Evolutionary conservation across 2,888 invertebrate species (phyloP).

Genomic region (Stratiomys singularior): DNA sequence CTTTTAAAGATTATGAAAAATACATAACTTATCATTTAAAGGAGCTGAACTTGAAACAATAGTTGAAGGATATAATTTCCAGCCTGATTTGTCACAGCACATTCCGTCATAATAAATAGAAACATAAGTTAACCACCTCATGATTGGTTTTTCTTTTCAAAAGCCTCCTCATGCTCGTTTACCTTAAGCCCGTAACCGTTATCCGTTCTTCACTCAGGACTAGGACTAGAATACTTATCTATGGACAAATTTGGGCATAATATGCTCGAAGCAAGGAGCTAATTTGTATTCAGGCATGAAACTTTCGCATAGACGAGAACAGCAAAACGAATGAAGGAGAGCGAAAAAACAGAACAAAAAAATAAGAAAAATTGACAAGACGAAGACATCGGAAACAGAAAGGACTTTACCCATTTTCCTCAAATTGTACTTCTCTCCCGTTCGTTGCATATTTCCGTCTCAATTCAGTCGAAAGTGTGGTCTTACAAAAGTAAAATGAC

Average conservation of each 20-base stretch:
- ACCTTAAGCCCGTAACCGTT: not conserved
- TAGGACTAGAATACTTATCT: conserved; percentile 42
- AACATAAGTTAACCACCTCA: no score
- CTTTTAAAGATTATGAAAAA: no score
- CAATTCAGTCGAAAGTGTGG: not conserved
- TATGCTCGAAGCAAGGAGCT: conserved; percentile 30
- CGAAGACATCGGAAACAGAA: not conserved
- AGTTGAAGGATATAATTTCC: no score
- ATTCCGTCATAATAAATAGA: no score
- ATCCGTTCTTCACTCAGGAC: no score
- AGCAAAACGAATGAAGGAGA: not conserved
- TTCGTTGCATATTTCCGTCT: not conserved
- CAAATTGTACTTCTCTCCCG: not conserved
- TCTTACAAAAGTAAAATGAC: conserved; percentile 46
- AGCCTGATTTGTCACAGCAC: no score
- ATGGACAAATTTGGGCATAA: conserved; percentile 48
- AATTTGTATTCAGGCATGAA: conserved; percentile 49
- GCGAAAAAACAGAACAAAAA: no score
- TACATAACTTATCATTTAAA: no score
- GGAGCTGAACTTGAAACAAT: no score
- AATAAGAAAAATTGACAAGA: not conserved
- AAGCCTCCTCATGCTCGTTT: conserved; percentile 38
- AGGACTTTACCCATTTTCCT: not conserved
- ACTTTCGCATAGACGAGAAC: conserved; percentile 21
- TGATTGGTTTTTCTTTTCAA: conserved; percentile 41